phyloP scores from a whole-genome alignment of 2,888 invertebrate genomes.

The Anthrax anthrax region DNA sequence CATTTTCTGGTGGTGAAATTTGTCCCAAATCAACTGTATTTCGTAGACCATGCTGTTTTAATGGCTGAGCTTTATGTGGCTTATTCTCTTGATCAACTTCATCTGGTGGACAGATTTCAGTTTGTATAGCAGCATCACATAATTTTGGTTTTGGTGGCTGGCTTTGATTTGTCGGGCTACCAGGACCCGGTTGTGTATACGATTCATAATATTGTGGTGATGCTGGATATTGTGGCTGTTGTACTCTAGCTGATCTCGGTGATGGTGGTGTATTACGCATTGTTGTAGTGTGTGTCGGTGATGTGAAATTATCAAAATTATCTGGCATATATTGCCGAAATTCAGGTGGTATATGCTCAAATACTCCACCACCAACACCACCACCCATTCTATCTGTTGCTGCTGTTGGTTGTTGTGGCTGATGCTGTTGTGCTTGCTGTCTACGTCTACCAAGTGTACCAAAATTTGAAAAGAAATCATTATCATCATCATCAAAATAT shows the following conservation, averaged over 20 bases:
- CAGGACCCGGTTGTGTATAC: slow-evolving; percentile 14
- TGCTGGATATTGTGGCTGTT: slow-evolving; percentile 14
- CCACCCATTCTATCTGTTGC: not conserved
- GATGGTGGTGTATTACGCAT: slow-evolving; percentile 1
- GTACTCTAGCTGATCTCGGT: slow-evolving; percentile 7
- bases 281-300: not conserved
- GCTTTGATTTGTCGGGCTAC: slow-evolving; percentile 13
- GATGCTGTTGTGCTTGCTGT: slow-evolving; percentile 11
- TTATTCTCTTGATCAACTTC: slow-evolving; percentile 12
- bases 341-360: slow-evolving; percentile 31
- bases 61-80: slow-evolving; percentile 13
- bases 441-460: slow-evolving; percentile 16
- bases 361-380: slow-evolving; percentile 24
- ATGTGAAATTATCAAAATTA: slow-evolving; percentile 21
- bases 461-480: slow-evolving; percentile 30
- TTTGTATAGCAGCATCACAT: slow-evolving; percentile 35
- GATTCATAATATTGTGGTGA: slow-evolving; percentile 16
- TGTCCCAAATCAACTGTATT: slow-evolving; percentile 71
- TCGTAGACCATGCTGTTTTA: slow-evolving; percentile 54
- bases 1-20: slow-evolving; percentile 37
- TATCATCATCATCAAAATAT: slow-evolving; percentile 25
- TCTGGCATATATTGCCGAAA: slow-evolving; percentile 34
- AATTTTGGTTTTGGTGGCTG: slow-evolving; percentile 21
- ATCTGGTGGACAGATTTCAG: slow-evolving; percentile 22
- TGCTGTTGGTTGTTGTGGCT: no score